phyloP scores from a whole-genome alignment of 1,140 invertebrate genomes.

The Drosophila quadrilineata region DNA sequence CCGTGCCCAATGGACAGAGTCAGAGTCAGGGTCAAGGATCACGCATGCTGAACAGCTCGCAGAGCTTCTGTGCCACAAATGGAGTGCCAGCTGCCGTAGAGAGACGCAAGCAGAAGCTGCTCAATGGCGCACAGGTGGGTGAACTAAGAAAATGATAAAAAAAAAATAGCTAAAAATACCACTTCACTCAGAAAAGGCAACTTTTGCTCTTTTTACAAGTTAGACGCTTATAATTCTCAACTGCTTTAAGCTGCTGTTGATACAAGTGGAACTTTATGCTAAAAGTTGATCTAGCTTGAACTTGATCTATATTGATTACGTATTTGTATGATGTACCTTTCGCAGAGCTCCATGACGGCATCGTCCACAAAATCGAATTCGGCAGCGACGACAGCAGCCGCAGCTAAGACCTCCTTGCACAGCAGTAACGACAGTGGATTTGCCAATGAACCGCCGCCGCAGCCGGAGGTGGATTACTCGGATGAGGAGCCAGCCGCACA shows the following conservation, averaged over 20 bases:
- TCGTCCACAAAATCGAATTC: constrained; percentile 51
- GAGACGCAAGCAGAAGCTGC: constrained; percentile 71
- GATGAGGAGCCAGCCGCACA: constrained; percentile 89
- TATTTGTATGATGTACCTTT: too few species aligned
- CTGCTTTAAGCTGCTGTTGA: too few species aligned
- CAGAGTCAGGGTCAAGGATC: constrained; percentile 77
- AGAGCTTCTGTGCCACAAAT: constrained; percentile 82
- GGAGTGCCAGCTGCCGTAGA: constrained; percentile 68
- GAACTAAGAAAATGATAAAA: too few species aligned
- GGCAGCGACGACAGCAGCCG: too few species aligned
- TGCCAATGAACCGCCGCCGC: constrained; percentile 91
- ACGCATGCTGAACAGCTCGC: constrained; percentile 82
- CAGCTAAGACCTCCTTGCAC: constrained; percentile 89
- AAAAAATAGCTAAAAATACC: too few species aligned
- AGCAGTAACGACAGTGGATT: constrained; percentile 96
- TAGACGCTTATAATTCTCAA: too few species aligned
- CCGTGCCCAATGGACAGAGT: constrained; percentile 82
- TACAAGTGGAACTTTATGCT: too few species aligned
- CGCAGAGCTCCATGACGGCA: constrained; percentile 53
- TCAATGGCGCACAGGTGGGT: constrained; percentile 64
- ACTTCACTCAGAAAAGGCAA: too few species aligned
- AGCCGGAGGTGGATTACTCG: constrained; percentile 94
- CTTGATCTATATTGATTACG: too few species aligned
- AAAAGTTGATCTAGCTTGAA: too few species aligned
- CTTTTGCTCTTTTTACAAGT: background rate